Percentiles rank a stretch among this genome's conserved stretches.
phyloP scores from a whole-genome alignment of 2,113 vertebrate genomes.

The Ammodytes marinus region DNA sequence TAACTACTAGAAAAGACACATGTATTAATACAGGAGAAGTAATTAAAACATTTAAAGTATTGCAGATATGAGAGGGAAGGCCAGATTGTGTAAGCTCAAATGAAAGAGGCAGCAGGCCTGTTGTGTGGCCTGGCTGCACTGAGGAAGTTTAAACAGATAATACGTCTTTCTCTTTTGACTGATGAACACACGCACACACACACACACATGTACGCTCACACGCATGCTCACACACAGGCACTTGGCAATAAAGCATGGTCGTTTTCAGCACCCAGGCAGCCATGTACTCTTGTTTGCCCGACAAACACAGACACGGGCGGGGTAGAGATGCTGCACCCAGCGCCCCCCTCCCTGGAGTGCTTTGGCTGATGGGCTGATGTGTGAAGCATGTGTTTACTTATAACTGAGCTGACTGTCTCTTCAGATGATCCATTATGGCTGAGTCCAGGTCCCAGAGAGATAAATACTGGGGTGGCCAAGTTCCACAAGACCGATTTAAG shows the following conservation, averaged over 20 bases:
- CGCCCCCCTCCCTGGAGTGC: constrained; percentile 73
- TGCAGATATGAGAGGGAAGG: constrained; percentile 64
- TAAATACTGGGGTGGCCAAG: constrained; percentile 79
- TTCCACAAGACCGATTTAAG: constrained; percentile 72
- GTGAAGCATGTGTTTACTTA: constrained; percentile 79
- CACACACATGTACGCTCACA: constrained; percentile 22
- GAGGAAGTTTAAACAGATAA: constrained; percentile 81
- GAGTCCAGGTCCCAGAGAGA: constrained; percentile 70
- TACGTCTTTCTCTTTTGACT: constrained; percentile 72
- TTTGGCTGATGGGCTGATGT: constrained; percentile 72
- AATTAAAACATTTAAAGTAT: constrained; percentile 68
- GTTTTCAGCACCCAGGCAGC: constrained; percentile 62
- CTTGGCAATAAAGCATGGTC: constrained; percentile 71
- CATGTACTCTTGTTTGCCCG: constrained; percentile 50
- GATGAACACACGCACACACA: constrained; percentile 56
- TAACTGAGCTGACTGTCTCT: constrained; percentile 76
- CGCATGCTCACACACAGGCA: constrained; percentile 50
- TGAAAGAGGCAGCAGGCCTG: constrained; percentile 65
- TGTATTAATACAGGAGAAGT: constrained; percentile 19
- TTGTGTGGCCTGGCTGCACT: constrained; percentile 76
- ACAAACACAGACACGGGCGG: constrained; percentile 51
- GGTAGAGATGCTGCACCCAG: constrained; percentile 58
- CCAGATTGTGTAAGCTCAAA: constrained; percentile 62
- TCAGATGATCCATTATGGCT: constrained; percentile 82
- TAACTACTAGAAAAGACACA: constrained; percentile 9